Evolutionary conservation across 2,113 vertebrate genomes (phyloP), one percentile per base, ranked within the genome.

Genomic region (Canis aureus): DNA sequence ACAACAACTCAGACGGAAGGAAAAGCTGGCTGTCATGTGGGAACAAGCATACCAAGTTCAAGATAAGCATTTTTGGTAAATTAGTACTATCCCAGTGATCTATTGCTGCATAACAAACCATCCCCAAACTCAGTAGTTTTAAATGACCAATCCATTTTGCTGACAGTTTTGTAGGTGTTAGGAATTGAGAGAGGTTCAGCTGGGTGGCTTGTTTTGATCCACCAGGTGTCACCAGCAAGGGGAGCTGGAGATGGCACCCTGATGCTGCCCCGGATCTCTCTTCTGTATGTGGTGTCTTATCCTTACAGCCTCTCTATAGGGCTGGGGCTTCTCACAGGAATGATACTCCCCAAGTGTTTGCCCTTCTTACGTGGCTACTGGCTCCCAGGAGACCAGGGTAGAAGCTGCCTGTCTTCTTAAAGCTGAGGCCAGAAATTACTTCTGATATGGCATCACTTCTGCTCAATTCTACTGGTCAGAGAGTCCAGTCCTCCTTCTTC

Each of bases 381-480:
- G 73, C 64, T 76, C 66, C 25, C 23, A 74, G 32, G 82, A 97
- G 25, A 27, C 11, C 35, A 35, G 13, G 4, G 17, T 19, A n/a
- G 79, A 38, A 66, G 32, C 35, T 69, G 12, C 29, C 23, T 4
- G 57, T 76, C 76, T 96, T 32, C 76, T 51, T 67, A 57, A 71
- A 84, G 59, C 12, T 16, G 29, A n/a, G n/a, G 38, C 4, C 25
- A 27, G 60, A 85, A 16, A 15, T 64, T 43, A 55, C 32, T 78
- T 38, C 4, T 0, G 0, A 25, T 13, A 19, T 27, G 6, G 12
- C 3, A 1, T 59, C 12, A 0, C n/a, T 81, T 59, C 38, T 49
- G 35, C 49, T n/a, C 66, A 86, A 10, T 43, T 55, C 67, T 49
- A 16, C 27, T 64, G 55, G 32, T 80, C 55, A 43, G 32, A 91